These are phyloP conservation scores for Artibeus jamaicensis DNA, from an alignment of 2,797 vertebrate species.

Conservation along the genomic window DNA sequence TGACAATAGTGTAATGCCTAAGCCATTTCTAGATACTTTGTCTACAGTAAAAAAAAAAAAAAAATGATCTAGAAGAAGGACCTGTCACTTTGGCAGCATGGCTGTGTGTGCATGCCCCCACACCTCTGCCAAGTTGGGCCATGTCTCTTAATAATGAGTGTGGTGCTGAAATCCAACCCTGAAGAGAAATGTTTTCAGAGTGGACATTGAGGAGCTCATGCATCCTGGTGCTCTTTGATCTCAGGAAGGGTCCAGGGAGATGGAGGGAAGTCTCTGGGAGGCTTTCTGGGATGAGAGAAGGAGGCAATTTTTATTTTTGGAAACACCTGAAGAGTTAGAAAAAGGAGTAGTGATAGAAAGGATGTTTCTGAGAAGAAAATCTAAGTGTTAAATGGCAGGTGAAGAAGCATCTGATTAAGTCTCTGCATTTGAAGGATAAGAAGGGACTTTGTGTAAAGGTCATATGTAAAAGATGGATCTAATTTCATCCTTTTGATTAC, in stretches of 20 bases:
- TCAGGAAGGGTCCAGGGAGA: background rate
- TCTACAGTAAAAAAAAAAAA: background rate
- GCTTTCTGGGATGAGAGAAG: background rate
- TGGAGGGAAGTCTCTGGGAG: background rate
- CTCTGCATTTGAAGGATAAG: background rate
- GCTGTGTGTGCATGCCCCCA: background rate
- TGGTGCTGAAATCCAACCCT: background rate
- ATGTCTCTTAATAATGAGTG: background rate
- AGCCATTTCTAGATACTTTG: background rate
- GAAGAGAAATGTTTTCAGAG: background rate
- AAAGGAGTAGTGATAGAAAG: background rate
- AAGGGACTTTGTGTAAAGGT: background rate
- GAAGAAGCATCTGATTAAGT: background rate
- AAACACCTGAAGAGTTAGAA: background rate
- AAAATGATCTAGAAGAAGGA: background rate
- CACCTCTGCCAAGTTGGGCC: background rate
- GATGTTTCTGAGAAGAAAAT: background rate
- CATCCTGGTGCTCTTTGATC: background rate
- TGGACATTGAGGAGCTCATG: background rate
- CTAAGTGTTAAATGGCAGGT: background rate
- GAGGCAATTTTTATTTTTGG: background rate
- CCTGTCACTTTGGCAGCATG: background rate
- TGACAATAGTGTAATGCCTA: constrained; percentile 19
- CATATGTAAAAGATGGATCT: background rate
- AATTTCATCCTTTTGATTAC: constrained; percentile 2